Evolutionary conservation across 2,888 invertebrate genomes (phyloP), one percentile per base, ranked within the genome.

Genomic region (Sinodicranocentrus sp.): DNA sequence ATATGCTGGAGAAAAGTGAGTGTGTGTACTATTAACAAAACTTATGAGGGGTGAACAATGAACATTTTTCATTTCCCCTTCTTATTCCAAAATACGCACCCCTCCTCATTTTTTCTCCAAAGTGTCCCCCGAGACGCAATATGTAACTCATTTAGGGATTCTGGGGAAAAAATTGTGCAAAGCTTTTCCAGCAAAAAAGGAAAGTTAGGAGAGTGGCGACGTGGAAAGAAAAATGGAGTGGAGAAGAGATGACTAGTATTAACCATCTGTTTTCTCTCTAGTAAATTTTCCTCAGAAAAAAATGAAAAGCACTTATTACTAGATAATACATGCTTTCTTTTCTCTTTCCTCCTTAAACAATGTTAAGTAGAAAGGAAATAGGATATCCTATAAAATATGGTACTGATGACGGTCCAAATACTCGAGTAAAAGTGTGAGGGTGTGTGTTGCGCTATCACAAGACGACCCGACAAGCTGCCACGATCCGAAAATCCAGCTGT

Each of bases 91-190:
- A 33, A 28, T 28, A 43, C 43, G 23, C 44, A 67, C 39, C 67
- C 39, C 44, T 44, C 15, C 43, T 73, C 44, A 73, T 44, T 61
- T 73, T 57, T 61, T 61, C 61, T 44, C 73, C 26, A 73, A 44
- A 61, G 59, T 73, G 73, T 73, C 73, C 61, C 73, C 43, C 17
- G 73, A 73, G 73, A 61, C 59, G 73, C 25, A 73, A 73, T 73
- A 28, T 73, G 73, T 73, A 73, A 61, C 73, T 73, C 59, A 73
- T 73, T 73, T 73, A 73, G 73, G 61, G 73, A 73, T 1, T 44
- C 19, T 15, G 17, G 17, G 43, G 39, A 15, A 15, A 63, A 63
- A 63, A 57, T 23, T 57, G 57, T 54, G 17, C 21, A 54, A 21
- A 54, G 48, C 54, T 25, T 2, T 25, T 10, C 59, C 59, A 26